A percentile compares a stretch with the other conserved stretches of the same genome.
These are phyloP conservation scores for Hippopotamyrus pictus DNA, from an alignment of 2,797 vertebrate genomes.

Conservation along the genomic window DNA sequence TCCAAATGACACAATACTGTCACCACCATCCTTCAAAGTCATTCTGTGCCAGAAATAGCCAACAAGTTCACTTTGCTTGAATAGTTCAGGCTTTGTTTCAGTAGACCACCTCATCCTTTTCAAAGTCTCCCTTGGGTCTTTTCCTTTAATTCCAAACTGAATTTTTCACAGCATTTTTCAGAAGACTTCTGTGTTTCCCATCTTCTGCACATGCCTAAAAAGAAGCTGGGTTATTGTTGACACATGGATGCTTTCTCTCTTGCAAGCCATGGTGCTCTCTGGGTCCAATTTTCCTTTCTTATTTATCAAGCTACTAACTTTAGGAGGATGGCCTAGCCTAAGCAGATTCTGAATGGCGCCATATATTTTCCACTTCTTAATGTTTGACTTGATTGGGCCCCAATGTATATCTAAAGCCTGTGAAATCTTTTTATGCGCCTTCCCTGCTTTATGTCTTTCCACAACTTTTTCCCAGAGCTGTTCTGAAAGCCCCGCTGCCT, in stretches of 20 bases:
- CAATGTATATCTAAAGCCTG: constrained; percentile 1
- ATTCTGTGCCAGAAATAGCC: neutral
- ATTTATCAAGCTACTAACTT: constrained; percentile 7
- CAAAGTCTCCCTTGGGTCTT: neutral
- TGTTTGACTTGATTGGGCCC: neutral
- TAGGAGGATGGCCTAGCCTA: neutral
- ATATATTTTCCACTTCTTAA: constrained; percentile 7
- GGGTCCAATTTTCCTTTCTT: neutral
- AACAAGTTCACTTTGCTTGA: neutral
- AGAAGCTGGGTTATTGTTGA: neutral
- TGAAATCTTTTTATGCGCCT: constrained; percentile 1
- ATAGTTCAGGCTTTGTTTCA: neutral
- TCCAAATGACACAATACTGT: neutral
- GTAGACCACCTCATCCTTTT: neutral
- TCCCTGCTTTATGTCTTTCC: neutral
- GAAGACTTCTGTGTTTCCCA: neutral
- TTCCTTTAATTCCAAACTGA: neutral
- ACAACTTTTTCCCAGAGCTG: neutral
- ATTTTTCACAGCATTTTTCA: neutral
- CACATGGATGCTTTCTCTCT: neutral
- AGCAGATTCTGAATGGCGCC: neutral
- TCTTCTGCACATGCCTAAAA: neutral
- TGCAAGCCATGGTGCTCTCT: neutral
- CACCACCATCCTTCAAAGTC: neutral
- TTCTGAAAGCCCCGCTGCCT: neutral